A percentile compares a stretch with the other conserved stretches of the same genome.
These are phyloP conservation scores for Ariolimax columbianus DNA, from an alignment of 2,888 invertebrate genomes.

Conservation along the genomic window DNA sequence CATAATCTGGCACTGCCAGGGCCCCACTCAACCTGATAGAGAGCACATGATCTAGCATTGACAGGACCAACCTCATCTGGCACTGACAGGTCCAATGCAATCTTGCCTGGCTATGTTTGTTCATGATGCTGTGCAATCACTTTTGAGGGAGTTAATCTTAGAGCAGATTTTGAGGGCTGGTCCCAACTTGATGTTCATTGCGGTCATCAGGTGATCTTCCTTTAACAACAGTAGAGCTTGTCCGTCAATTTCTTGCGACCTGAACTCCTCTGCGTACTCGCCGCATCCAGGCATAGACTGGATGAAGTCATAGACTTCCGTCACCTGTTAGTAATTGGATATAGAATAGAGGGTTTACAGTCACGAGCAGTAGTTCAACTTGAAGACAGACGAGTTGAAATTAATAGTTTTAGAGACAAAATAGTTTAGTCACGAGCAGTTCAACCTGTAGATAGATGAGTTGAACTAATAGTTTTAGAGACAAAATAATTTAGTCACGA, in stretches of 20 bases:
- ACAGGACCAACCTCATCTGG: too few species aligned
- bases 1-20: too few species aligned
- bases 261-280: constrained; percentile 95
- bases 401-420: too few species aligned
- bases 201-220: constrained; percentile 95
- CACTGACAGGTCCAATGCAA: too few species aligned
- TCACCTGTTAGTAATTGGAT: constrained; percentile 82
- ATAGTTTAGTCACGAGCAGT: too few species aligned
- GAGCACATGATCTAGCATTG: too few species aligned
- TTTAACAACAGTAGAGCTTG: constrained; percentile 94
- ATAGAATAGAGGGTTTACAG: constrained; percentile 46
- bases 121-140: constrained; percentile 57
- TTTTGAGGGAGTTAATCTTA: constrained; percentile 83
- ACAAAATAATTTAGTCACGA: too few species aligned
- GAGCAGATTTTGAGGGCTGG: constrained; percentile 97
- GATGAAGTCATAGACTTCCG: constrained; percentile 92
- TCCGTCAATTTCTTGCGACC: constrained; percentile 96
- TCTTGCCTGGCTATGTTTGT: neutral
- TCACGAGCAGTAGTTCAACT: too few species aligned
- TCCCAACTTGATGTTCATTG: constrained; percentile 96
- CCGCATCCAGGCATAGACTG: constrained; percentile 92
- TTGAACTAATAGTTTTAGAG: too few species aligned
- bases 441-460: too few species aligned
- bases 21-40: too few species aligned
- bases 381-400: too few species aligned